Evolutionary conservation across 2,797 vertebrate species (phyloP), one percentile per base, ranked within the genome.

Genomic region (Hippocampus kuda): DNA sequence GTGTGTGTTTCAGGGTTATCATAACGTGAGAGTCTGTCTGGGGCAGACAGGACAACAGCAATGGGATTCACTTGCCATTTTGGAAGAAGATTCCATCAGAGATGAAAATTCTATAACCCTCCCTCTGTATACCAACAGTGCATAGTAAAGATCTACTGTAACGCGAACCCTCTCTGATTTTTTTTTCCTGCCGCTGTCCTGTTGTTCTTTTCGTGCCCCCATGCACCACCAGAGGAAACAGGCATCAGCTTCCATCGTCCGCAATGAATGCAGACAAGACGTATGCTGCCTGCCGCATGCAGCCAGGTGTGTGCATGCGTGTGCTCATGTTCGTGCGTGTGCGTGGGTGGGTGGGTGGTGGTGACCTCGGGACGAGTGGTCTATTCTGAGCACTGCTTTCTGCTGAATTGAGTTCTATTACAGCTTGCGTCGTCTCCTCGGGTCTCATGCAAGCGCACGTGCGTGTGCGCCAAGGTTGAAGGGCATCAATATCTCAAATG

Each of bases 11-110:
- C 57, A 69, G 79, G 74, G 85, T 82, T 75, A 76, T 64, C 49
- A n/a, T 77, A 68, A 79, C 73, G 83, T 81, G 84, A 11, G 70
- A 88, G 86, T 86, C 78, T 87, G 88, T 89, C 88, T 87, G 83
- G 87, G 92, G 77, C 82, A 86, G 91, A 94, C 92, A 93, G 90
- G 80, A 88, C 88, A 88, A 93, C 93, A 93, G 83, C 81, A 75
- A 81, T 85, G 85, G 77, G 85, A 84, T 87, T 83, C 80, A 86
- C 75, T 71, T 72, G 79, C 87, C 85, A 90, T 85, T 87, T 87
- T 85, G 75, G 79, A 90, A 91, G 90, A 90, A 80, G 89, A 91
- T 88, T 83, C 88, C 80, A 92, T 89, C 83, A 82, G 86, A 93
- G 91, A 91, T 91, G 90, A 90, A 68, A 77, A 27, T 66, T 49